Percentiles rank a stretch among this genome's conserved stretches.
phyloP scores from a whole-genome alignment of 2,797 vertebrate genomes.

The Buphagus erythrorhynchus region DNA sequence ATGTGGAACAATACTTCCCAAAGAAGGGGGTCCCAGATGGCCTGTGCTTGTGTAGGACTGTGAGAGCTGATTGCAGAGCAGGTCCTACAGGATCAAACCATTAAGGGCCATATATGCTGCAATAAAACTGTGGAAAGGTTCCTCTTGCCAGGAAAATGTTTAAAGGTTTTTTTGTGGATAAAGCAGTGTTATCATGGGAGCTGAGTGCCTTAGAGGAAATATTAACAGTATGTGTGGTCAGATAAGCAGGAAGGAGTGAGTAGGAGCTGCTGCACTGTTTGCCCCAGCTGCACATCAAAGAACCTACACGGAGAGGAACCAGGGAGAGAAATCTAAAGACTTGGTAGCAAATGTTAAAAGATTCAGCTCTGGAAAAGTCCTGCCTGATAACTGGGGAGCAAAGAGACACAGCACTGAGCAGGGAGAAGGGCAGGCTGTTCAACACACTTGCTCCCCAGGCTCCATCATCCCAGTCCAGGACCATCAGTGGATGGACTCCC shows the following conservation, averaged over 20 bases:
- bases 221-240: constrained; percentile 43
- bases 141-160: constrained; percentile 15
- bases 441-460: neutral
- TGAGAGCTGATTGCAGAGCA: neutral
- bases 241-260: constrained; percentile 49
- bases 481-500: neutral
- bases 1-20: neutral
- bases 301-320: constrained; percentile 1
- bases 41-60: neutral
- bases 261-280: constrained; percentile 32
- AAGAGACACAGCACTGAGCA: neutral
- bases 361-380: neutral
- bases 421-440: neutral
- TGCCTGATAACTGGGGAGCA: accelerated
- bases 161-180: constrained; percentile 24
- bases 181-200: constrained; percentile 1
- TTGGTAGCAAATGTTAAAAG: constrained; percentile 9
- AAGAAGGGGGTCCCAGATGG: neutral
- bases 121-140: constrained; percentile 7
- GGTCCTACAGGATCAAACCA: neutral
- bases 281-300: constrained; percentile 45
- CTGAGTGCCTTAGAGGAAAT: constrained; percentile 33
- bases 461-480: neutral
- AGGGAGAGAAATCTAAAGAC: constrained; percentile 21
- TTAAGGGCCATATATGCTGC: neutral